These are phyloP conservation scores for Phoebastria nigripes DNA, from an alignment of 2,797 vertebrate species.

Conservation along the genomic window DNA sequence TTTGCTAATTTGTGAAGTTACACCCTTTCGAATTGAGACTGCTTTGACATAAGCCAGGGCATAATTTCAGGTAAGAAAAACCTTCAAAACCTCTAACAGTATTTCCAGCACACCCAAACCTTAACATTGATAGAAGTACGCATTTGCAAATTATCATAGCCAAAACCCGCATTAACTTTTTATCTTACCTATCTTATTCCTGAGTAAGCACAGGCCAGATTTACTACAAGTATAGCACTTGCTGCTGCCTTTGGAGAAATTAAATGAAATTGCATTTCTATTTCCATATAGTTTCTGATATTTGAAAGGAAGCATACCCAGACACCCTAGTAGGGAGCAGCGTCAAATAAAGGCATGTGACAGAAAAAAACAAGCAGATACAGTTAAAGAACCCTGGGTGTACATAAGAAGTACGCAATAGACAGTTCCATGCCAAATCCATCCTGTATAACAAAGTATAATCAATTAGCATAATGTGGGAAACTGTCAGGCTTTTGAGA, in stretches of 20 bases:
- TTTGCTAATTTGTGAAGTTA: neutral
- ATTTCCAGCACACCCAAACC: neutral
- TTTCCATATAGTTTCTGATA: neutral
- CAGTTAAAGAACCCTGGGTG: neutral
- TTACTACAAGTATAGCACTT: neutral
- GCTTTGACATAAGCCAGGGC: neutral
- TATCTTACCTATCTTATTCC: neutral
- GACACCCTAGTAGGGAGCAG: neutral
- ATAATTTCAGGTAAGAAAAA: neutral
- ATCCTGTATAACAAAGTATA: neutral
- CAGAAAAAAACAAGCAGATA: neutral
- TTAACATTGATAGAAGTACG: neutral
- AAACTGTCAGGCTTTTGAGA: neutral
- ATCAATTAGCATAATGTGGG: neutral
- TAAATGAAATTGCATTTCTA: neutral
- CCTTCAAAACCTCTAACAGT: neutral
- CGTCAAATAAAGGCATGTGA: slow-evolving; percentile 12
- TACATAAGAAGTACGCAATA: neutral
- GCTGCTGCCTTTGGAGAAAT: slow-evolving; percentile 11
- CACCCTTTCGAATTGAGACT: neutral
- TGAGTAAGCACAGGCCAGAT: slow-evolving; percentile 13
- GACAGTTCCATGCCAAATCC: neutral
- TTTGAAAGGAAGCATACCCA: neutral
- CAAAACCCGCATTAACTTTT: neutral
- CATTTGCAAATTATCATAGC: neutral